Percentiles rank a stretch among this genome's conserved stretches.
Conservation (phyloP, 37 sponge, comb jelly and placozoan species). For the Ephydatia muelleri region DNA sequence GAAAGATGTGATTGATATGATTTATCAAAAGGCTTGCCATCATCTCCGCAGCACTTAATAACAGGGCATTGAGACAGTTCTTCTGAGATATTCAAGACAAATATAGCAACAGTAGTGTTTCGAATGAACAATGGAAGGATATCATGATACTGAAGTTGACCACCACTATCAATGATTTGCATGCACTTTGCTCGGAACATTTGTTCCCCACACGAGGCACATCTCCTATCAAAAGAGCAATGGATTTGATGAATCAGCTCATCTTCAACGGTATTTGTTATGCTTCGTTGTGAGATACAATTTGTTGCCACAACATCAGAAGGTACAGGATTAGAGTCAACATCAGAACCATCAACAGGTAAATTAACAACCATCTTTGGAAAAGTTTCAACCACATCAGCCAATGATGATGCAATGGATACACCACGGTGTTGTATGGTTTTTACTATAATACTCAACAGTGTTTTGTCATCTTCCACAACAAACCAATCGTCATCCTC, state of each 20-base stretch:
- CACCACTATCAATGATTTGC: conserved; percentile 19
- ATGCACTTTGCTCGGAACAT: not conserved
- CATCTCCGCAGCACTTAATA: not conserved
- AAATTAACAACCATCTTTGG: not conserved
- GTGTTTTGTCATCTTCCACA: not conserved
- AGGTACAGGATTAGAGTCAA: not conserved
- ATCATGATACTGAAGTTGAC: conserved; percentile 38
- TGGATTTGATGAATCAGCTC: not conserved
- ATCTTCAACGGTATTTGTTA: not conserved
- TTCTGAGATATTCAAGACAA: conserved; percentile 27
- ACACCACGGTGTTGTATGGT: not conserved
- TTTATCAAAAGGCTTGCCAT: conserved; percentile 5
- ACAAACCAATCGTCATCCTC: not conserved
- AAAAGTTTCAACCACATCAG: not conserved
- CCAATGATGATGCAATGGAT: not conserved
- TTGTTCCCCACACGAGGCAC: not conserved
- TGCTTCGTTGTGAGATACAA: no score
- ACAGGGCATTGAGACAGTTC: not conserved
- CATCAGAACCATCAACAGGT: not conserved
- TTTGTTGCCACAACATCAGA: not conserved
- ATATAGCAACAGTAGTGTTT: not conserved
- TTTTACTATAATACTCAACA: not conserved
- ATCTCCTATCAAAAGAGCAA: not conserved
- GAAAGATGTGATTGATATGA: conserved; percentile 15
- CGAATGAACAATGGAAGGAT: conserved; percentile 18